Conservation (phyloP, 2,113 vertebrate genomes). For the Cephalophus harveyi region DNA sequence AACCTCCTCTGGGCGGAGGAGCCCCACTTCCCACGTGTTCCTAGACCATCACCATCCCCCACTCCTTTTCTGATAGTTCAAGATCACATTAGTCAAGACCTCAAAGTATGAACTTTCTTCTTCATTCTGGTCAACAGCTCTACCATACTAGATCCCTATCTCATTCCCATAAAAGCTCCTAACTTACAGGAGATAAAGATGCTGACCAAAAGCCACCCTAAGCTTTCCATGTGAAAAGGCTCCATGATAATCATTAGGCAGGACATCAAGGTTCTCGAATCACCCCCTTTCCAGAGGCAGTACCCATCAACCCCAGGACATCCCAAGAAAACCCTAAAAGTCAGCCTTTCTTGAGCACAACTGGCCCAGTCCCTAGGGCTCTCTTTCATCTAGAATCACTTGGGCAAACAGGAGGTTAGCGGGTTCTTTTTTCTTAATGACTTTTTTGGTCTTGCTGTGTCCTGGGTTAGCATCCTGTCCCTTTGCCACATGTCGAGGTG, state of each 20-base stretch:
- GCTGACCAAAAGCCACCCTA: background rate
- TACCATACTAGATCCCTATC: background rate
- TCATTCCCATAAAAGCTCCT: background rate
- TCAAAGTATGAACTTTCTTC: background rate
- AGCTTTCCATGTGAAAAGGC: background rate
- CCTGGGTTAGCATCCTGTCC: no score
- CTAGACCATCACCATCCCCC: background rate
- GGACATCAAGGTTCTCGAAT: background rate
- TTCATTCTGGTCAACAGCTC: background rate
- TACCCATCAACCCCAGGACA: background rate
- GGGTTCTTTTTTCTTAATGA: background rate
- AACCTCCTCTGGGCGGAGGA: rapidly evolving
- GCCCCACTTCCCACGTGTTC: background rate
- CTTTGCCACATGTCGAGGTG: background rate
- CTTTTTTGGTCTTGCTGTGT: background rate
- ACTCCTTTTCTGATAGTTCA: background rate
- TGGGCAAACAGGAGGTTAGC: background rate
- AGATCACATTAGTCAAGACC: background rate
- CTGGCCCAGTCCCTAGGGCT: background rate
- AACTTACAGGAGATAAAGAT: background rate
- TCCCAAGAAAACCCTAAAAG: background rate
- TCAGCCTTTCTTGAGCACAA: background rate
- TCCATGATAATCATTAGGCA: rapidly evolving
- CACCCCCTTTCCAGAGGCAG: background rate
- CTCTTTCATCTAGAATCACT: background rate